Base-by-base conservation (phyloP, 92 coral and sea anemone genomes). In the Plumapathes pennacea region DNA sequence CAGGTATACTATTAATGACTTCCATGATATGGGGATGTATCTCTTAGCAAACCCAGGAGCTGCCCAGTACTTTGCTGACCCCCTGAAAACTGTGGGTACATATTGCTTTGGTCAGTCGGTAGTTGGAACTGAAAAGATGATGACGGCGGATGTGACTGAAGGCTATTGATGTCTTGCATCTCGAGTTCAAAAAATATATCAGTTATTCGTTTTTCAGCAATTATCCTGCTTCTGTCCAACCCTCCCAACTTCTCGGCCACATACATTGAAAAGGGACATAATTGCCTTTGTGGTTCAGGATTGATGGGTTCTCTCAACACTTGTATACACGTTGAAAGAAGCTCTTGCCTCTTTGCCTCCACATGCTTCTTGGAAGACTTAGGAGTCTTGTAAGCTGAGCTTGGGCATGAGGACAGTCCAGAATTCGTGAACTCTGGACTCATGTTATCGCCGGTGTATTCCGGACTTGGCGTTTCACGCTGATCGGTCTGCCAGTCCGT, bases 261-360 rank as follows among this genome's bases (percentile, higher is more conserved):
- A 42, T 67, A 57, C 2, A 57, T 31, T 3, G 69, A 17, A 32
- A 46, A 57, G 8, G 56, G 57, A 24, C 46, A 56, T 20, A 17
- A 33, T 3, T 42, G 25, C 32, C 25, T 13, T n/a, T 40, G 32
- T 55, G 34, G 38, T 25, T 55, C 46, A 2, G 4, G 48, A 27
- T 61, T 54, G 45, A 42, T 31, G 5, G 76, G 76, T 24, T 67
- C 69, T 58, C 67, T 76, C 51, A 67, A 58, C 7, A 58, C 83
- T 6, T 56, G 44, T 15, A 76, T 57, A 25, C 83, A 76, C 11
- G 83, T 57, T 56, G 76, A 34, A 37, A 76, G 28, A 0, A 76
- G 39, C 50, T 76, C 76, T 30, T 67, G 74, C 28, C 50, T 60
- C 38, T 31, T 61, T 28, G 70, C 15, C 21, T 46, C 40, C 12